Evolutionary conservation across 2,888 invertebrate species (phyloP).

Genomic region (Cantharis nigra): DNA sequence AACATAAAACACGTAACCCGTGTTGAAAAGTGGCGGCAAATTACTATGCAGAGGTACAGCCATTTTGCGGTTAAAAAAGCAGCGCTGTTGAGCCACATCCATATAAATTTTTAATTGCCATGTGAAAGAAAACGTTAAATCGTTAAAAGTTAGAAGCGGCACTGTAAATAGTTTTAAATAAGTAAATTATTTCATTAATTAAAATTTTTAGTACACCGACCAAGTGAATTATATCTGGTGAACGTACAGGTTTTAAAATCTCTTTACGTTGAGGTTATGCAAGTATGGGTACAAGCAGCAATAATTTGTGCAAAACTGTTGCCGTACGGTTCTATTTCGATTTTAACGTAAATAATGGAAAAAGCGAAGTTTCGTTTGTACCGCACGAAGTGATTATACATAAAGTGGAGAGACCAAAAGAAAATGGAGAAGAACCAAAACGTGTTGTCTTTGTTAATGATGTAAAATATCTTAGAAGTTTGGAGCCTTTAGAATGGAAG

Average conservation of each 20-base stretch:
- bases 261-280: constrained; percentile 32
- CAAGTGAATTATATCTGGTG: background rate
- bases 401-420: constrained; percentile 43
- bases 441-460: constrained; percentile 69
- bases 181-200: background rate
- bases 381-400: constrained; percentile 49
- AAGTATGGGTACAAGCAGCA: constrained; percentile 48
- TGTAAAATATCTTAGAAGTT: constrained; percentile 79
- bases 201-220: background rate
- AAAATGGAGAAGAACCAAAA: constrained; percentile 50
- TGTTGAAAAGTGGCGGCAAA: background rate
- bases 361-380: constrained; percentile 44
- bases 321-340: constrained; percentile 52
- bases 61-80: background rate
- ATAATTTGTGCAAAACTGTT: constrained; percentile 46
- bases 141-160: background rate
- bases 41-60: background rate
- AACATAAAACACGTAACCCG: too few species aligned
- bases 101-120: background rate
- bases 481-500: constrained; percentile 97
- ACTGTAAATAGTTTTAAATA: background rate
- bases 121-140: background rate
- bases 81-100: background rate
- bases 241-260: background rate
- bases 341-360: constrained; percentile 44